phyloP scores from a whole-genome alignment of 2,888 invertebrate genomes.

The Danaus chrysippus region DNA sequence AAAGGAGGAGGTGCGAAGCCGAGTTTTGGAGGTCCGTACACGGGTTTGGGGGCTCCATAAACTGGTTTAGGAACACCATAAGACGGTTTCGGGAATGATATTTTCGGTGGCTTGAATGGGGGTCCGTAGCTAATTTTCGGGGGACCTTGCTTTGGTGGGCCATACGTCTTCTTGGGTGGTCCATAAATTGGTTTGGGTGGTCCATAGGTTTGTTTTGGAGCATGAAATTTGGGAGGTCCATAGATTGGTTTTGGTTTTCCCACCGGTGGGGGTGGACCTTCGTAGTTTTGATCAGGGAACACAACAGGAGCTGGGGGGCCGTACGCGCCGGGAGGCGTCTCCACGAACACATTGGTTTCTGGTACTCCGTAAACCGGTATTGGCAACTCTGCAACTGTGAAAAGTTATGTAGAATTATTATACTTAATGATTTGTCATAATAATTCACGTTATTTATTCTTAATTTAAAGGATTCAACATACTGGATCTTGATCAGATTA shows the following conservation, averaged over 20 bases:
- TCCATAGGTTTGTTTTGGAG: conserved; percentile 64
- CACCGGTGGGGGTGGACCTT: conserved; percentile 74
- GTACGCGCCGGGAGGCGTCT: conserved; percentile 64
- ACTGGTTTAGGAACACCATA: conserved; percentile 49
- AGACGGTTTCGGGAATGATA: conserved; percentile 49
- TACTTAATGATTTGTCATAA: too few relatives aligned
- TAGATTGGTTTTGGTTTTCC: conserved; percentile 58
- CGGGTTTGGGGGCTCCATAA: conserved; percentile 71
- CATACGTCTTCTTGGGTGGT: conserved; percentile 55
- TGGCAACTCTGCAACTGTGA: conserved; percentile 60
- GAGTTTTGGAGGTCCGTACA: conserved; percentile 57
- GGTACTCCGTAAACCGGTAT: conserved; percentile 81
- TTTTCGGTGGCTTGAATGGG: conserved; percentile 56
- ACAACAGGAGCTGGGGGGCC: conserved; percentile 73
- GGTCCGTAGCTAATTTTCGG: conserved; percentile 58
- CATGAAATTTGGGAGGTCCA: conserved; percentile 54
- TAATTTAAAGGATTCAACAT: too few relatives aligned
- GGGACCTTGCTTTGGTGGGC: conserved; percentile 51
- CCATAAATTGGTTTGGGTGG: conserved; percentile 64
- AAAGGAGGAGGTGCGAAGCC: conserved; percentile 47
- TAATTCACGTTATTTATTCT: too few relatives aligned
- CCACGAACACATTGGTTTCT: conserved; percentile 54
- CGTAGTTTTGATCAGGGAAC: conserved; percentile 62
- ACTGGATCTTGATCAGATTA: too few relatives aligned
- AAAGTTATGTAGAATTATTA: not conserved